Base-by-base conservation (phyloP, 2,797 vertebrate genomes). In the Alexandromys oeconomus region DNA sequence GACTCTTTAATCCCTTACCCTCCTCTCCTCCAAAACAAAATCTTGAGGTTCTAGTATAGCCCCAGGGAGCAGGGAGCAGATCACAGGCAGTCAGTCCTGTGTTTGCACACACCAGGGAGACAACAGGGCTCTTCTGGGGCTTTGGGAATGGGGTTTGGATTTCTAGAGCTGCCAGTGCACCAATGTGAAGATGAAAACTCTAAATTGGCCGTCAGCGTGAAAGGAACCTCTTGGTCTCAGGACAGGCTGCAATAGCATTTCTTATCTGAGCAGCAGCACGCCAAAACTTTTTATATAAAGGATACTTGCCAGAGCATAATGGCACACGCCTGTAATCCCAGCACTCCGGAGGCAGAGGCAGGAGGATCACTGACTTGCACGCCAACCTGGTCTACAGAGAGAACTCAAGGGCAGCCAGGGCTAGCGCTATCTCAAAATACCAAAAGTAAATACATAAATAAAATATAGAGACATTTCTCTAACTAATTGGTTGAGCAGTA, bases 101-200 rank as follows among this genome's bases (percentile, higher is more conserved):
- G 14, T 81, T 37, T 88, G 73, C 43, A 91, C 9, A 92, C 87
- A 80, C 51, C 34, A 73, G 37, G 25, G 21, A 37, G 21, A 77
- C 74, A 86, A 90, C 25, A 51, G 67, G 19, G 73, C n/a, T 88
- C 73, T 46, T 34, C 37, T n/a, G 21, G 40, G 51, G 90, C 29
- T 80, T 77, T 34, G 13, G n/a, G 96, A 95, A 79, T 51, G 19
- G 29, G 12, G 77, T 82, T 93, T 96, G 91, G 31, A 84, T 90
- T 94, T 96, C 71, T 79, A 84, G 48, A 80, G 51, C 6, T 85
- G 11, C 25, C 40, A 91, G 15, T 34, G 95, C 34, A 92, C 21
- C 69, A 87, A 86, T 43, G 23, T 57, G 14, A 78, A 17, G 43
- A 67, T 15, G 48, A 76, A 88, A 69, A 51, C 25, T 37, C 90